Conservation (phyloP, 2,113 vertebrate species). For the Heterochromis multidens region DNA sequence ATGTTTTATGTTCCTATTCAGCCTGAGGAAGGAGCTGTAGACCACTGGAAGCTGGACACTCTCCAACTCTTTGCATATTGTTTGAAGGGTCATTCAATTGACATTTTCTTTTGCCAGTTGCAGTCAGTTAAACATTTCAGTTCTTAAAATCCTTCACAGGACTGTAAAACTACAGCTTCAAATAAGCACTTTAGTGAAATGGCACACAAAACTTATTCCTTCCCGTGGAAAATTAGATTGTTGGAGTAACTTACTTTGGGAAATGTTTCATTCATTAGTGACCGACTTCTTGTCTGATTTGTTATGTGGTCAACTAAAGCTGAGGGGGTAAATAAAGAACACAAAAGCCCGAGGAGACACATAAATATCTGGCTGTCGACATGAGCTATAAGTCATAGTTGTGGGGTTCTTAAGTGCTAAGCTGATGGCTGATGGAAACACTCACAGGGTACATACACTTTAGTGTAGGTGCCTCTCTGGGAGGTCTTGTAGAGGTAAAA, state of each 20-base stretch:
- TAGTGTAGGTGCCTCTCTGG: slow-evolving; percentile 26
- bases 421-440: background rate
- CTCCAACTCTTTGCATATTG: slow-evolving; percentile 18
- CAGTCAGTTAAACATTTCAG: background rate
- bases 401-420: background rate
- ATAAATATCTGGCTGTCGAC: slow-evolving; percentile 39
- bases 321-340: slow-evolving; percentile 12
- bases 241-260: background rate
- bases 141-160: background rate
- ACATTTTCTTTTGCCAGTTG: background rate
- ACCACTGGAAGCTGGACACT: slow-evolving; percentile 4
- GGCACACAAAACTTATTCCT: background rate
- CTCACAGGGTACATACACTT: background rate
- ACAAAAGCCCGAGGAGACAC: slow-evolving; percentile 6
- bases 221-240: slow-evolving; percentile 4
- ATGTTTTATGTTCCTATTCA: slow-evolving; percentile 55
- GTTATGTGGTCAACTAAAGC: slow-evolving; percentile 10
- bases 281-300: slow-evolving; percentile 12
- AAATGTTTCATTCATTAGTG: slow-evolving; percentile 6
- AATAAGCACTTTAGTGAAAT: background rate
- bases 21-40: background rate
- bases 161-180: background rate
- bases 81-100: background rate
- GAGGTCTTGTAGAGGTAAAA: slow-evolving; percentile 30
- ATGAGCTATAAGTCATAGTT: slow-evolving; percentile 35